phyloP scores from a whole-genome alignment of 1,140 invertebrate species.

The Sipha flava region DNA sequence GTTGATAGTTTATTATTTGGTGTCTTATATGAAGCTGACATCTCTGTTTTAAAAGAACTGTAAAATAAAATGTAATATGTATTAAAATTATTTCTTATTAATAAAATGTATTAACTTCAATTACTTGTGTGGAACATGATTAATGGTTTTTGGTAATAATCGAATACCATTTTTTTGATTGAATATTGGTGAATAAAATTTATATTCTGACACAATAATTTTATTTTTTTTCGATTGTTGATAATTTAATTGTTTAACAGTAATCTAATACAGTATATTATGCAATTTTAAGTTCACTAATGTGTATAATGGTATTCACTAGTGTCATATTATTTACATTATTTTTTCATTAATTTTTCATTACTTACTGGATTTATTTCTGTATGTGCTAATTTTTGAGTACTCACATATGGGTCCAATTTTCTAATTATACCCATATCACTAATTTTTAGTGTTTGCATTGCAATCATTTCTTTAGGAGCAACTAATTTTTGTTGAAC shows the following conservation, averaged over 20 bases:
- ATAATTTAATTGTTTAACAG: background rate
- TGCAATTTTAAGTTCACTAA: too few species aligned
- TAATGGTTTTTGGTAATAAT: background rate
- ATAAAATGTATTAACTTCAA: background rate
- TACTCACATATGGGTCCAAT: slow-evolving; percentile 2
- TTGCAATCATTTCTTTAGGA: background rate
- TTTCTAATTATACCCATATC: background rate
- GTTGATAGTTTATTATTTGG: background rate
- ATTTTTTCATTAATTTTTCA: background rate
- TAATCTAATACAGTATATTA: background rate
- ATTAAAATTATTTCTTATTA: background rate
- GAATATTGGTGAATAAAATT: slow-evolving; percentile 20
- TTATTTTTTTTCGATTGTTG: background rate
- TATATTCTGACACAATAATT: background rate
- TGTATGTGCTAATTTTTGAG: background rate
- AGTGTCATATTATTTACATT: too few species aligned
- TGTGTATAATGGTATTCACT: too few species aligned
- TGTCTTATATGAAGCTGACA: background rate
- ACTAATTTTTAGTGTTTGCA: background rate
- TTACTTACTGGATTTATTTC: slow-evolving; percentile 8
- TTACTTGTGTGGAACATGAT: slow-evolving; percentile 10
- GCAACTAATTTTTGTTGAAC: background rate
- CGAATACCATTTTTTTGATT: background rate
- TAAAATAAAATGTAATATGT: background rate
- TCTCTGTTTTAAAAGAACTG: background rate